Percentiles rank a stretch among this genome's conserved stretches.
phyloP scores from a whole-genome alignment of 2,113 vertebrate genomes.

The Grammomys surdaster region DNA sequence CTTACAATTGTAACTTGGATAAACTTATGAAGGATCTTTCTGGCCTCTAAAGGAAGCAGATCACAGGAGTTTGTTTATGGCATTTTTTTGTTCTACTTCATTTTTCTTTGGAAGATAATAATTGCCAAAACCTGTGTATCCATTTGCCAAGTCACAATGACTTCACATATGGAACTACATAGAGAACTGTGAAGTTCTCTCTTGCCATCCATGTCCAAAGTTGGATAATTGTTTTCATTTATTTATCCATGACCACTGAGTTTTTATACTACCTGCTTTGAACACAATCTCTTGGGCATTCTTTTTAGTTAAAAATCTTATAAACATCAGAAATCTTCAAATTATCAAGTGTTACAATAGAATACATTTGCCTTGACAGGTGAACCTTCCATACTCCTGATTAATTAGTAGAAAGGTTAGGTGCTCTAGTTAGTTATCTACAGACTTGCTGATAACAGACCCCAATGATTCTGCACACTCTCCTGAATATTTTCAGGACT shows the following conservation, averaged over 20 bases:
- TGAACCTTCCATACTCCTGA: too few species aligned
- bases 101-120: background rate
- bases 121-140: background rate
- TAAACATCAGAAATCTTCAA: background rate
- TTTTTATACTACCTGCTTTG: background rate
- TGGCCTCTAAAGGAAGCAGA: background rate
- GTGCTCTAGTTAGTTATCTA: background rate
- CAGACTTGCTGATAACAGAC: background rate
- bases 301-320: background rate
- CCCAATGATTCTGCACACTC: too few species aligned
- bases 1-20: background rate
- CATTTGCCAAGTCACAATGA: background rate
- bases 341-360: background rate
- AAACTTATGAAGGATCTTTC: background rate
- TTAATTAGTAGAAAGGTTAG: too few species aligned
- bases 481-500: background rate
- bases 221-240: background rate
- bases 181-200: background rate
- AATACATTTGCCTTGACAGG: too few species aligned
- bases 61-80: background rate
- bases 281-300: background rate
- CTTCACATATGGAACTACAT: background rate
- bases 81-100: background rate
- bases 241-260: background rate
- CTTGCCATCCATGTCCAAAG: background rate